Evolutionary conservation across 1,140 invertebrate genomes (phyloP).

Genomic region (Grapholita molesta): DNA sequence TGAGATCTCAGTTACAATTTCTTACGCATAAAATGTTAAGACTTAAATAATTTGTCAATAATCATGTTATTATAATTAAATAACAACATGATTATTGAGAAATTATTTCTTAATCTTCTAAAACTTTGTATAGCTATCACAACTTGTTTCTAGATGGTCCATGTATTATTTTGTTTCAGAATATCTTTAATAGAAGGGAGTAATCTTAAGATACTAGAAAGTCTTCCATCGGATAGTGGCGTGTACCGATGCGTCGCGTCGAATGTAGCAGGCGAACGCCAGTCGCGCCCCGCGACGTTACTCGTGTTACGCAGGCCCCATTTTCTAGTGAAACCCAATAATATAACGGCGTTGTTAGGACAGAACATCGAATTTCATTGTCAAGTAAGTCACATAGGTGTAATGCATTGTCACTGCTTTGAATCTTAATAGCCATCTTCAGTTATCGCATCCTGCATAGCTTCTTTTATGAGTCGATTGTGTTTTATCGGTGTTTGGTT

Average conservation of each 20-base stretch:
- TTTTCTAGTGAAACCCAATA: conserved; percentile 76
- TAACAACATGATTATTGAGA: too few relatives aligned
- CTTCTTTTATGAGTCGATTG: neutral
- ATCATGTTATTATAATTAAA: too few relatives aligned
- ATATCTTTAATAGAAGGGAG: conserved; percentile 83
- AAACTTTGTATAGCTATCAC: too few relatives aligned
- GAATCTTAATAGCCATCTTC: conserved; percentile 2
- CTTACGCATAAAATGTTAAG: too few relatives aligned
- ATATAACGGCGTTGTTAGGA: conserved; percentile 72
- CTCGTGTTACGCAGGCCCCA: conserved; percentile 83
- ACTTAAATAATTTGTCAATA: too few relatives aligned
- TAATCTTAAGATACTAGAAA: conserved; percentile 90
- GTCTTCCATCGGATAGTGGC: conserved; percentile 89
- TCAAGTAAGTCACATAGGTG: conserved; percentile 56
- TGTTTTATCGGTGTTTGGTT: neutral
- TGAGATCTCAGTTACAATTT: too few relatives aligned
- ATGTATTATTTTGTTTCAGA: conserved; percentile 39
- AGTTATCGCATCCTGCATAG: conserved; percentile 5
- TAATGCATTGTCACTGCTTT: neutral
- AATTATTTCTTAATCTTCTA: too few relatives aligned
- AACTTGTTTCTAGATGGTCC: too few relatives aligned
- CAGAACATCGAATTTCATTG: conserved; percentile 76
- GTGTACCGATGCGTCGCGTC: conserved; percentile 92
- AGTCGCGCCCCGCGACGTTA: conserved; percentile 86
- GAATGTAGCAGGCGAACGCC: conserved; percentile 91